Conservation (phyloP, 2,797 vertebrate genomes). For the Acipenser transmontanus region DNA sequence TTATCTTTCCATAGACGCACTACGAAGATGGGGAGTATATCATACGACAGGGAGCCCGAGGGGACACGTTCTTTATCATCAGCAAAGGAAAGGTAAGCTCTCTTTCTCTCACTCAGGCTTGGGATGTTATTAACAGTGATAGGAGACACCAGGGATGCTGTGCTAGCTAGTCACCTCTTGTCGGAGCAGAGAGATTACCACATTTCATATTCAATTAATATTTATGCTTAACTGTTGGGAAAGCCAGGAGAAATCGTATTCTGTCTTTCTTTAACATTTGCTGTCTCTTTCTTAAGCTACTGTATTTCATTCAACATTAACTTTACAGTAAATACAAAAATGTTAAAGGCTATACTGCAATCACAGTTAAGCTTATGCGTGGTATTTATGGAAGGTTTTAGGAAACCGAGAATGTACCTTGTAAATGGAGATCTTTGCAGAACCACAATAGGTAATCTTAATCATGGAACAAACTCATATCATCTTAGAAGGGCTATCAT, state of each 20-base stretch:
- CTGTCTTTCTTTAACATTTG: not conserved
- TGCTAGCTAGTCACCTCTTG: constrained; percentile 7
- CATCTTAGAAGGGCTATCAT: too few species aligned
- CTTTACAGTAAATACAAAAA: too few species aligned
- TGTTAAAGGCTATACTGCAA: too few species aligned
- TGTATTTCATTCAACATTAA: not conserved
- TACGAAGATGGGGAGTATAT: constrained; percentile 95
- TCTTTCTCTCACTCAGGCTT: too few species aligned
- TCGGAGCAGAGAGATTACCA: constrained; percentile 7
- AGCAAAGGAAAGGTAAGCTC: constrained; percentile 89
- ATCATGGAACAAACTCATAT: too few species aligned
- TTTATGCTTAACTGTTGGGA: constrained; percentile 7
- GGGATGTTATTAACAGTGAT: too few species aligned
- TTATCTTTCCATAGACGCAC: constrained; percentile 72
- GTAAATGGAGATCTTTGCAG: too few species aligned
- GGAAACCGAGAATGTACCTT: too few species aligned
- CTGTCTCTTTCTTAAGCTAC: constrained; percentile 12
- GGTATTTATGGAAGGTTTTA: too few species aligned
- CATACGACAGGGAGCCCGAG: constrained; percentile 92
- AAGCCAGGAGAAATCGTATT: constrained; percentile 4
- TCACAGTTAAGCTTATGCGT: too few species aligned
- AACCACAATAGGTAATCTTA: too few species aligned
- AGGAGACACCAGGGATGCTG: too few species aligned
- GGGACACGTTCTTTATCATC: constrained; percentile 98
- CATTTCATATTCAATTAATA: constrained; percentile 31